Base-by-base conservation (phyloP, 2,888 invertebrate genomes). In the Bombylius major region DNA sequence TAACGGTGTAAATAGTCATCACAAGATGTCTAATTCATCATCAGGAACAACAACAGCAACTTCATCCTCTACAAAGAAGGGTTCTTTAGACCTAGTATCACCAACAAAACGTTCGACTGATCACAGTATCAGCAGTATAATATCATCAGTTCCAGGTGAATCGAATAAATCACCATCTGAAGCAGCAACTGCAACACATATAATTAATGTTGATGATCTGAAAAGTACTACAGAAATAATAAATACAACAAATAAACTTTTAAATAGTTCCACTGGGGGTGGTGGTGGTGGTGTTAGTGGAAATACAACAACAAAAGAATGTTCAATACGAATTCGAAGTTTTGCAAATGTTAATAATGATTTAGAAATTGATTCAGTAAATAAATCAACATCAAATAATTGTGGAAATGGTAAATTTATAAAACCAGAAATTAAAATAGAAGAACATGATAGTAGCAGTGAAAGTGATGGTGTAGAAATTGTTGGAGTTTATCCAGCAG, bases 381-480 rank as follows among this genome's bases (percentile, higher is more conserved):
- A 32, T 9, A 36, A 39, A 12, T 53, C 57, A 5, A 50, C 13
- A 7, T 45, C 45, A 45, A 44, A n/a, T 5, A 11, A 44, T 5
- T n/a, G 6, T 45, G 48, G n/a, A 34, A 14, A 42, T 49, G 31
- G 45, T 23, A 39, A 36, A 14, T 54, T 54, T 34, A 34, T 39
- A 9, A 54, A 54, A 31, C 51, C 44, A 39, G 42, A 39, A 7
- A 47, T 32, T 13, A 50, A 46, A 12, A 45, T 34, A 14, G 13
- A 55, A 62, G 63, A 64, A 32, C 64, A 67, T 13, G 69, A 67
- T 54, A 71, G 69, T 54, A 70, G 71, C 58, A 71, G 72, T 54
- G 72, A 71, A 50, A 73, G 73, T 14, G 73, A 74, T 58, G 69
- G 71, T 36, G 73, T 74, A 5, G 73, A 74, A 62, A 69, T 74